phyloP scores from a whole-genome alignment of 2,797 vertebrate genomes.

The Buceros bicornis region DNA sequence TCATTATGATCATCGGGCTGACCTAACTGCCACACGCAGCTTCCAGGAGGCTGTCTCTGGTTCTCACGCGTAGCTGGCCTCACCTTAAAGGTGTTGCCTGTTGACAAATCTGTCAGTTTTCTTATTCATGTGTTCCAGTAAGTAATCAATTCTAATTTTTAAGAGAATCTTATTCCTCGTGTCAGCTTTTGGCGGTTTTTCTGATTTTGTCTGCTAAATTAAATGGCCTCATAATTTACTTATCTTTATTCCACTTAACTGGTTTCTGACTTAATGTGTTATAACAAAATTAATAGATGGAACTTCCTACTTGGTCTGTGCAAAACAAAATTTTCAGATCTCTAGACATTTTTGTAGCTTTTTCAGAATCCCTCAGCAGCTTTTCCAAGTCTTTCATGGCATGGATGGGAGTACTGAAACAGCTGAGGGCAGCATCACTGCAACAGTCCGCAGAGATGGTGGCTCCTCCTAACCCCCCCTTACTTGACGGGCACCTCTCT shows the following conservation, averaged over 20 bases:
- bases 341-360: not conserved
- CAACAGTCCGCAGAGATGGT: not conserved
- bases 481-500: not conserved
- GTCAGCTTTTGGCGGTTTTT: not conserved
- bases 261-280: not conserved
- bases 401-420: not conserved
- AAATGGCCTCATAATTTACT: not conserved
- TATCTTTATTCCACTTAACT: not conserved
- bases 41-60: not conserved
- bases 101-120: not conserved
- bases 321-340: not conserved
- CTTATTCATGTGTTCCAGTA: not conserved
- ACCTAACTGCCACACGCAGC: not conserved
- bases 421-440: not conserved
- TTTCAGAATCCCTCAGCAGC: not conserved
- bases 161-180: not conserved
- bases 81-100: not conserved
- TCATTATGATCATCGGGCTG: not conserved
- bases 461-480: not conserved
- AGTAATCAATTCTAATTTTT: not conserved
- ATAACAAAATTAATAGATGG: not conserved
- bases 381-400: not conserved
- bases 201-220: not conserved
- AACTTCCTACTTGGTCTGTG: not conserved
- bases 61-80: not conserved